phyloP scores from a whole-genome alignment of 1,140 invertebrate genomes.

The Drosophila cardini region DNA sequence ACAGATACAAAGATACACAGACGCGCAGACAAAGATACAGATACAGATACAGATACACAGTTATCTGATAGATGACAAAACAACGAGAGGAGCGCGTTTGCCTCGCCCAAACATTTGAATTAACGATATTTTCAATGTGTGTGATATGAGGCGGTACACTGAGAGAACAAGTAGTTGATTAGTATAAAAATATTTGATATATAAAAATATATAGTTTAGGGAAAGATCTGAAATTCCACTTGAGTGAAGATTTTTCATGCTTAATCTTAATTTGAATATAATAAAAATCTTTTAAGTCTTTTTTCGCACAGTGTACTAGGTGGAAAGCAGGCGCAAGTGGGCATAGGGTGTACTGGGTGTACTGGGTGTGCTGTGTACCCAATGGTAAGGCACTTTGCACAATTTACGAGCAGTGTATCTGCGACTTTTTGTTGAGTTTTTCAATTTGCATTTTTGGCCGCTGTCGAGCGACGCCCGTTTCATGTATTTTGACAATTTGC shows the following conservation, averaged over 20 bases:
- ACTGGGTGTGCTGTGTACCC: not conserved
- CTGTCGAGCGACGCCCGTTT: conserved; percentile 47
- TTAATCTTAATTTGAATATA: too few relatives aligned
- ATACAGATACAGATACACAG: conserved; percentile 9
- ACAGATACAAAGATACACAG: conserved; percentile 26
- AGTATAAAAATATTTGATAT: too few relatives aligned
- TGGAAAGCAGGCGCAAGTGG: not conserved
- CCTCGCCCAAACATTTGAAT: conserved; percentile 35
- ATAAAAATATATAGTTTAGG: too few relatives aligned
- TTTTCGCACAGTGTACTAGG: not conserved
- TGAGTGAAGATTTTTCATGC: too few relatives aligned
- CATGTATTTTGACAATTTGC: conserved; percentile 74
- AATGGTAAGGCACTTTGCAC: conserved; percentile 20
- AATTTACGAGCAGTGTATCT: conserved; percentile 36
- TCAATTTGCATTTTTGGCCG: conserved; percentile 39
- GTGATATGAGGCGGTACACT: conserved; percentile 1
- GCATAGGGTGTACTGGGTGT: not conserved
- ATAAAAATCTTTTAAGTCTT: too few relatives aligned
- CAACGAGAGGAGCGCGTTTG: not conserved
- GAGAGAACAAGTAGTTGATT: not conserved
- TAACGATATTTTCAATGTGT: conserved; percentile 15
- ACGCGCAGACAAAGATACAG: not conserved
- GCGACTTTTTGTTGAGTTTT: conserved; percentile 51
- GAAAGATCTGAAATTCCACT: too few relatives aligned
- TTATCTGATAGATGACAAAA: conserved; percentile 18